Evolutionary conservation across 2,888 invertebrate genomes (phyloP).

Genomic region (Euplexia lucipara): DNA sequence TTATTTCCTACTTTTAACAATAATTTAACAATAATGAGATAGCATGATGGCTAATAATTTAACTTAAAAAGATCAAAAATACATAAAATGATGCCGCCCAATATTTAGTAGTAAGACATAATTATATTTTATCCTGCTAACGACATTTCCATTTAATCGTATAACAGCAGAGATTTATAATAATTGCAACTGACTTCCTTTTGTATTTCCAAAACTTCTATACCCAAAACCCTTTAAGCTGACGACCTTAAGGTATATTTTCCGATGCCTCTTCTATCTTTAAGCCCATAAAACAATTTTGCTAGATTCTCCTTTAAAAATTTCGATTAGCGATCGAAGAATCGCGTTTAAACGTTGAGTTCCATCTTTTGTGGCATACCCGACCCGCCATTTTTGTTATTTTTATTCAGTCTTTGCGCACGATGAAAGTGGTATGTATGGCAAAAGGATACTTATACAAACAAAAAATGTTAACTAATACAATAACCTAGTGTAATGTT

Average conservation of each 20-base stretch:
- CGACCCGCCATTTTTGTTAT: too few relatives aligned
- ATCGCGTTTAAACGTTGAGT: too few relatives aligned
- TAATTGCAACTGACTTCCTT: neutral
- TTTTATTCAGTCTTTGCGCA: too few relatives aligned
- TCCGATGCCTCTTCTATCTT: neutral
- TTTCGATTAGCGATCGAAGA: too few relatives aligned
- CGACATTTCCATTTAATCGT: neutral
- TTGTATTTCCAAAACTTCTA: neutral
- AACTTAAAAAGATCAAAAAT: neutral
- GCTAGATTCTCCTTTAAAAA: neutral
- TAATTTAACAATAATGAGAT: constrained; percentile 19
- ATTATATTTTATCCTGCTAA: neutral
- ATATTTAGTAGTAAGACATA: neutral
- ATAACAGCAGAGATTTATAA: neutral
- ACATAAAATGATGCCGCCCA: neutral
- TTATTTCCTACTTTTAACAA: neutral
- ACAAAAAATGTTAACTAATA: too few relatives aligned
- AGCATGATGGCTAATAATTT: neutral
- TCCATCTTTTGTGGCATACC: too few relatives aligned
- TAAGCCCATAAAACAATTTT: constrained; percentile 1
- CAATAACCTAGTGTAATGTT: too few relatives aligned
- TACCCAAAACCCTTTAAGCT: neutral
- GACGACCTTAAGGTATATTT: too few relatives aligned
- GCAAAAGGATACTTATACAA: too few relatives aligned
- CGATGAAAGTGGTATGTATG: too few relatives aligned